A percentile compares a stretch with the other conserved stretches of the same genome.
These are phyloP conservation scores for Limnephilus auricula DNA, from an alignment of 2,888 invertebrate species.

Conservation along the genomic window DNA sequence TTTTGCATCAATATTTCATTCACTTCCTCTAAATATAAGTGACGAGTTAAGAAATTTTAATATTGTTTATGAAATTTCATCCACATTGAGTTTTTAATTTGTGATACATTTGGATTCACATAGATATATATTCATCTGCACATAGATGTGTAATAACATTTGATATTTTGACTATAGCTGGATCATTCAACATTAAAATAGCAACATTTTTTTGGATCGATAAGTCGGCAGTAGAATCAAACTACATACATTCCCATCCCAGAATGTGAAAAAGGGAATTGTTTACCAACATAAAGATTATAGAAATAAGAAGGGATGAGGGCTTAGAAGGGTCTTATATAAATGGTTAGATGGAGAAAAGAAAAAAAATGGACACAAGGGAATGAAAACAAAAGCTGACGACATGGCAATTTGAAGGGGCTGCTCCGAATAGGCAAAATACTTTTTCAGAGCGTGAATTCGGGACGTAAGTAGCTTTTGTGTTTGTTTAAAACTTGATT, in stretches of 20 bases:
- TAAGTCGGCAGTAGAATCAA: not conserved
- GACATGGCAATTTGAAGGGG: conserved; percentile 34
- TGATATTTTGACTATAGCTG: not conserved
- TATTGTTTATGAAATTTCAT: not conserved
- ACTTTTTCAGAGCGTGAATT: conserved; percentile 19
- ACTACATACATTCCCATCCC: not conserved
- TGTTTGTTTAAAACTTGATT: not conserved
- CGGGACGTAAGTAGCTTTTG: not conserved
- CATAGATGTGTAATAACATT: not conserved
- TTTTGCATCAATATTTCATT: not conserved
- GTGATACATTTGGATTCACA: not conserved
- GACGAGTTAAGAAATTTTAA: not conserved
- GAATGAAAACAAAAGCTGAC: conserved; percentile 48
- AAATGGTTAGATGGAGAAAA: conserved; percentile 13
- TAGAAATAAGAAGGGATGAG: conserved; percentile 16
- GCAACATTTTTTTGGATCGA: not conserved
- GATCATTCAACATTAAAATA: not conserved
- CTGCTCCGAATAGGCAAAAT: conserved; percentile 25
- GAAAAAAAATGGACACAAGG: conserved; percentile 34
- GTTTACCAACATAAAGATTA: conserved; percentile 37
- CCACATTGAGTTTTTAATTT: not conserved
- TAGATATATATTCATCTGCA: not conserved
- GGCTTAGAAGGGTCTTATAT: conserved; percentile 15
- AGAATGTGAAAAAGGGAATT: conserved; percentile 9
- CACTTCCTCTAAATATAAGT: not conserved